Evolutionary conservation across 2,797 vertebrate genomes (phyloP), one percentile per base, ranked within the genome.

Genomic region (Molothrus aeneus): DNA sequence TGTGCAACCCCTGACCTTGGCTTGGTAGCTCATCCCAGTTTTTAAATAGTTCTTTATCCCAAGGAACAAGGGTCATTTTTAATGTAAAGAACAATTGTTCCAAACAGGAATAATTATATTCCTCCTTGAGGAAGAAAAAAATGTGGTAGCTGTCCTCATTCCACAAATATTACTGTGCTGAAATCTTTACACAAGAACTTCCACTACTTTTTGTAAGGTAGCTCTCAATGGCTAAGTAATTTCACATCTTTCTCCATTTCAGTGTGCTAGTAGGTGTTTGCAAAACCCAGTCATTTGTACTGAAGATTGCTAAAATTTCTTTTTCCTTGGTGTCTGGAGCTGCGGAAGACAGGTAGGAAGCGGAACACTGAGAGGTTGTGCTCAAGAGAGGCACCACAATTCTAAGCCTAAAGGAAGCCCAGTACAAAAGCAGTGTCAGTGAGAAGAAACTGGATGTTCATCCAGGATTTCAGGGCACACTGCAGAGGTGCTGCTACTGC

Each of bases 1-100:
- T 38, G 8, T 1, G 0, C 43, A 69, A 38, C 3, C 1, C 15
- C 13, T 40, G 19, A 5, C 17, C 34, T 88, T 56, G 28, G 6
- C 24, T 74, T 64, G 15, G 19, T 75, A 78, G 31, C 21, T 78
- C 11, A 65, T 47, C 12, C 10, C 25, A 61, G 21, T 31, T 68
- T 73, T 80, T 51, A 86, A 70, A 63, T 1, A 42, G 12, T 34
- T 80, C 3, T 36, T 88, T 53, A 34, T 34, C 45, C 11, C 10
- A 34, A 57, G 14, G 10, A 18, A 6, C 10, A 66, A 18, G 5
- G 3, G 5, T 51, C 13, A 38, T 36, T 63, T 81, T 68, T 57
- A 47, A 53, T 11, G 34, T 61, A 13, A 65, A 54, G 24, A 10
- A 54, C 51, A 90, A 79, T n/a, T 47, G 5, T 51, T 92, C 54